phyloP scores from a whole-genome alignment of 2,888 invertebrate species.

The Vesta saturnalis region DNA sequence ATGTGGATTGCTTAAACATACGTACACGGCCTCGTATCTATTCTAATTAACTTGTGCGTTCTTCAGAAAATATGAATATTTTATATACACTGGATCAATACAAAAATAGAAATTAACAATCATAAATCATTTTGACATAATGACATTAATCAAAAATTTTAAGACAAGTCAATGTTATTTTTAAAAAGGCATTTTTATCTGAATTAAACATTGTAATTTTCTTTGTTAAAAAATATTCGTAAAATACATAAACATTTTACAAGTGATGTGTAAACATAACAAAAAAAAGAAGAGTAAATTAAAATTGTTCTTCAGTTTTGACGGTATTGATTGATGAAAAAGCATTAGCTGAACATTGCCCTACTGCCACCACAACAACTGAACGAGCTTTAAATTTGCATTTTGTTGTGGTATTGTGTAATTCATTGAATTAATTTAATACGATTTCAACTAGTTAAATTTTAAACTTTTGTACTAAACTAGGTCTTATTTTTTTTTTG shows the following conservation, averaged over 20 bases:
- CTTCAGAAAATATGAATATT: too few relatives aligned
- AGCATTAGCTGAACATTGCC: conserved; percentile 12
- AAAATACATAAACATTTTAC: conserved; percentile 1
- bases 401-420: background rate
- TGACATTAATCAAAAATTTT: conserved; percentile 13
- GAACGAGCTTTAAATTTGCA: background rate
- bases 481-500: too few relatives aligned
- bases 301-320: background rate
- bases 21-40: too few relatives aligned
- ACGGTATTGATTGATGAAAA: conserved; percentile 7
- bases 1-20: too few relatives aligned
- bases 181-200: conserved; percentile 1
- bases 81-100: conserved; percentile 10
- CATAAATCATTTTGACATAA: conserved; percentile 13
- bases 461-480: too few relatives aligned
- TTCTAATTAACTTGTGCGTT: too few relatives aligned
- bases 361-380: background rate
- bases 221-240: background rate
- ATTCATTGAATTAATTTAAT: background rate
- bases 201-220: background rate
- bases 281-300: background rate
- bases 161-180: background rate
- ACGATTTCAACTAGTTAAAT: background rate
- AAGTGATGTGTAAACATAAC: background rate
- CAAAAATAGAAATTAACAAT: conserved; percentile 13